A percentile compares a stretch with the other conserved stretches of the same genome.
These are phyloP conservation scores for Misgurnus anguillicaudatus DNA, from an alignment of 2,113 vertebrate genomes.

Conservation along the genomic window DNA sequence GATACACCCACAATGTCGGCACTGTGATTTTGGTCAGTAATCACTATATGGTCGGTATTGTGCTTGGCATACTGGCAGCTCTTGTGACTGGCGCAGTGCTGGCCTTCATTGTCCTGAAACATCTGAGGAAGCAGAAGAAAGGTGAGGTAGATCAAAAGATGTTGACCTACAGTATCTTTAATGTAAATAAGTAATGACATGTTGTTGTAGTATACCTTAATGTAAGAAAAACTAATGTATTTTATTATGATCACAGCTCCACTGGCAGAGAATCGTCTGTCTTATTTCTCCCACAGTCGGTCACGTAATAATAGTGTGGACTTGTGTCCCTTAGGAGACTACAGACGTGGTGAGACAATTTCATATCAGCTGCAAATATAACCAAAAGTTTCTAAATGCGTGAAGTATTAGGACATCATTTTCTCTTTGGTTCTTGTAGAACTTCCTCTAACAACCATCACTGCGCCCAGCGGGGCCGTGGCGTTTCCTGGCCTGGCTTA, in stretches of 20 bases:
- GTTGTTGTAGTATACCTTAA: too few relatives aligned
- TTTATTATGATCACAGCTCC: constrained; percentile 62
- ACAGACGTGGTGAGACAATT: constrained; percentile 71
- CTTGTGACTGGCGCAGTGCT: constrained; percentile 74
- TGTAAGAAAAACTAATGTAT: too few relatives aligned
- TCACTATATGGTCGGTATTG: constrained; percentile 76
- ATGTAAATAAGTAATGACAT: too few relatives aligned
- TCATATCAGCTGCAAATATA: not conserved
- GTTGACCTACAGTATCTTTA: too few relatives aligned
- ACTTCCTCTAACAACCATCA: constrained; percentile 56
- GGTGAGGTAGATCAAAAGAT: constrained; percentile 64
- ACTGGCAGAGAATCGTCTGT: constrained; percentile 67
- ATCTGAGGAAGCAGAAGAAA: constrained; percentile 76
- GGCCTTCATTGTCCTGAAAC: constrained; percentile 73
- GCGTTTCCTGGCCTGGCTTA: constrained; percentile 60
- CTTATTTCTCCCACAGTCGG: constrained; percentile 57
- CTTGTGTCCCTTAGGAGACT: constrained; percentile 70
- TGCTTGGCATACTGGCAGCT: constrained; percentile 76
- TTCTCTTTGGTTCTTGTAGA: constrained; percentile 37
- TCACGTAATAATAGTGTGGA: constrained; percentile 64
- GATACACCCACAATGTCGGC: constrained; percentile 75
- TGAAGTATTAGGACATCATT: not conserved
- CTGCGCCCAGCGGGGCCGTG: constrained; percentile 1
- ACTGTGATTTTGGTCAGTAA: constrained; percentile 74
- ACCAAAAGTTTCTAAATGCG: not conserved